Base-by-base conservation (phyloP, 2,888 invertebrate species). In the Drosophila colorata region DNA sequence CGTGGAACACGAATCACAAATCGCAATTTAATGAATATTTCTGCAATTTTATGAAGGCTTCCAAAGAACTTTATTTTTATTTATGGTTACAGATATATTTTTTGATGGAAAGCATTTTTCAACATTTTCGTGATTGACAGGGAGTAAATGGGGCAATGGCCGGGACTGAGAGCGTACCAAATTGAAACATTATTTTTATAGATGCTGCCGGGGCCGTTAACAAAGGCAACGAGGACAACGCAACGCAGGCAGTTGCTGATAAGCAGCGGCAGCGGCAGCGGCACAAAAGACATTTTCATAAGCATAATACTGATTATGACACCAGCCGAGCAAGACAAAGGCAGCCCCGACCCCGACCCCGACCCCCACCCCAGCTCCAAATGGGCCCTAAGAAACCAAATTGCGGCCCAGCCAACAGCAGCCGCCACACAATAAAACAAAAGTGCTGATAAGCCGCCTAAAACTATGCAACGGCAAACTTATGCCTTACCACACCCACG, bases 241-340 rank as follows among this genome's bases (percentile, higher is more conserved):
- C 28, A 31, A 51, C 37, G 33, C 35, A 38, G 51, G 38, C 51
- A 38, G 65, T 51, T 47, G 61, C 63, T 56, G 87, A 83, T 86
- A 80, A 77, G 77, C 63, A 46, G 35, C 55, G 58, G 48, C 63
- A 46, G 35, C 55, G 58, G 48, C 31, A 11, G 61, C 46, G 74
- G 46, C 65, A 78, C 75, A 81, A 87, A 83, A 25, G 84, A 78
- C 85, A 88, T 85, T 88, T 85, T 90, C 91, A 86, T 90, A 88
- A 90, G 90, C 86, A 87, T 91, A 84, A 90, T 86, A 78, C 77
- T 90, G 89, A 91, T 90, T 91, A 86, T 90, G 87, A 90, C 90
- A 90, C 74, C 76, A 87, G 73, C 49, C 53, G 43, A 37, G 47
- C 65, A 72, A 88, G 80, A 77, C 78, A 79, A 68, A 56, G 53